Base-by-base conservation (phyloP, 2,113 vertebrate species). In the Rhinogobius similis region DNA sequence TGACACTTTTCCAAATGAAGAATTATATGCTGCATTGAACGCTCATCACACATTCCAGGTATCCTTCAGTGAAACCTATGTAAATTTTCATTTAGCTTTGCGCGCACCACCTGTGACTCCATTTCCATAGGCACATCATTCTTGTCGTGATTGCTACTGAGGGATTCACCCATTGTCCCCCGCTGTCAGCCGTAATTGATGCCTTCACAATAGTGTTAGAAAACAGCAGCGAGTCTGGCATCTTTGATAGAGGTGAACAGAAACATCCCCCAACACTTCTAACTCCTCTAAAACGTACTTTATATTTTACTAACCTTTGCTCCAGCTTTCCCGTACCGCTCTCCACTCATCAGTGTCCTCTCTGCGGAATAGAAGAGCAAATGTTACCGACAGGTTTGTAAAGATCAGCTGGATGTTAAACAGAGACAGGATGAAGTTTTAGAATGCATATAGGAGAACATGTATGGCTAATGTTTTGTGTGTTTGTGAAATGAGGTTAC, bases 321-420 rank as follows among this genome's bases (percentile, higher is more conserved):
- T 67, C 78, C 10, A 59, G 43, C 26, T 82, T 75, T 79, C 61
- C 83, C 75, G 81, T 39, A 55, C 73, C 66, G 69, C 21, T 50
- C 27, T 43, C 67, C 44, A 62, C 64, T 68, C 68, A 20, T 79
- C 81, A 85, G 85, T 61, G 32, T 64, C 77, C 1, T 67, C 70
- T 72, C 55, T 86, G 74, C 80, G 72, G 73, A 90, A 88, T 64
- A 82, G 92, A 87, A 91, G 85, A 76, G 86, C 78, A 70, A 87
- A 87, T 65, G 87, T 90, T 83, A 79, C 83, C 53, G 77, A 87
- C 86, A 86, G 82, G 81, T 89, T 82, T 72, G 90, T 87, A 84
- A 93, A 94, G 84, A 91, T 92, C 88, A 92, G 89, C 88, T 90
- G 92, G 90, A 87, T 88, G 65, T 78, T 79, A 23, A 85, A 75